A percentile compares a stretch with the other conserved stretches of the same genome.
These are phyloP conservation scores for Leucania comma DNA, from an alignment of 2,888 invertebrate species.

Conservation along the genomic window DNA sequence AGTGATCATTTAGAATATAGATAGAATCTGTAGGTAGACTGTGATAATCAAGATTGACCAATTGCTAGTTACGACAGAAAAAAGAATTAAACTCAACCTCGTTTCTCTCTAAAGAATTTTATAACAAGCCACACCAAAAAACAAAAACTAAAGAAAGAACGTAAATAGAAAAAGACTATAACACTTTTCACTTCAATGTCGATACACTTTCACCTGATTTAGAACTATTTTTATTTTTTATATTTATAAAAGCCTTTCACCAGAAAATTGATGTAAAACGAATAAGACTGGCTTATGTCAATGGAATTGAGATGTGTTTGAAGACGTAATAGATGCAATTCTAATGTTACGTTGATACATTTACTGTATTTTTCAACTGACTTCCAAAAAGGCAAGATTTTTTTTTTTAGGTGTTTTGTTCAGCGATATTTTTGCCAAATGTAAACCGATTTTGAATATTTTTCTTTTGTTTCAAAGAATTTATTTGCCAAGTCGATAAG, in stretches of 20 bases:
- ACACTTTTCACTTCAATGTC: slow-evolving; percentile 26
- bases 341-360: neutral
- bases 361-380: no score
- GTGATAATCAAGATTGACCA: no score
- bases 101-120: slow-evolving; percentile 33
- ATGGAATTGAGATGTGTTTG: slow-evolving; percentile 10
- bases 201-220: slow-evolving; percentile 45
- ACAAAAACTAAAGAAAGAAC: slow-evolving; percentile 1
- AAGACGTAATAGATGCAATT: slow-evolving; percentile 4
- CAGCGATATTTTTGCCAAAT: no score
- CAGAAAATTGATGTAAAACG: slow-evolving; percentile 15
- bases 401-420: neutral
- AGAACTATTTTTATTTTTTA: slow-evolving; percentile 1
- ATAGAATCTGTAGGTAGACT: no score
- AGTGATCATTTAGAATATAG: no score
- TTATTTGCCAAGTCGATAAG: no score
- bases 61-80: neutral
- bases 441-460: no score
- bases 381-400: no score
- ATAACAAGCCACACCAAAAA: slow-evolving; percentile 17
- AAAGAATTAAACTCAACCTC: neutral
- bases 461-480: no score
- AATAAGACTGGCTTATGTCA: slow-evolving; percentile 13
- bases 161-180: slow-evolving; percentile 4
- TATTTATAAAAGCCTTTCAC: slow-evolving; percentile 41